Conservation (phyloP, 2,888 invertebrate genomes). For the Halocaridina rubra region DNA sequence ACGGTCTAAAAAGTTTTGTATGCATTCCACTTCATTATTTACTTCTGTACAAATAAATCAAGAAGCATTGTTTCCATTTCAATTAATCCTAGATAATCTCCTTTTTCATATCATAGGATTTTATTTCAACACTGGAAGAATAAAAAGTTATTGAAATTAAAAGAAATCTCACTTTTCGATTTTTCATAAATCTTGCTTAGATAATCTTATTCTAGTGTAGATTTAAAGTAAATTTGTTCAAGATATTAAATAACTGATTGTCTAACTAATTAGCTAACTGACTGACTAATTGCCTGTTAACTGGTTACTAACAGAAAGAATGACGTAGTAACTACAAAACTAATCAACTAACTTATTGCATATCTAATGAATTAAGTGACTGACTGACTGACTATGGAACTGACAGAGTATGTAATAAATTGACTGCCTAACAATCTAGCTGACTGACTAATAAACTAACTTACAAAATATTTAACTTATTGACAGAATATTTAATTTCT, state of each 20-base stretch:
- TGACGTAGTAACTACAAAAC: not conserved
- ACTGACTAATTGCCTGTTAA: not conserved
- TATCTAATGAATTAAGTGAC: conserved; percentile 8
- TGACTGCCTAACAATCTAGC: not conserved
- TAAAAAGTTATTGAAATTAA: no score
- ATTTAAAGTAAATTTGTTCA: no score
- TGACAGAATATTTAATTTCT: not conserved
- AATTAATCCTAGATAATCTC: no score
- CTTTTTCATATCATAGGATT: no score
- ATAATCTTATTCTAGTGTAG: no score
- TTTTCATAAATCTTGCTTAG: no score
- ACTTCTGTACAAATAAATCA: no score
- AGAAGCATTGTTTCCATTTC: no score
- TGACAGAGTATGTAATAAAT: conserved; percentile 2
- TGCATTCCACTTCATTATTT: no score
- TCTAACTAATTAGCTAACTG: not conserved
- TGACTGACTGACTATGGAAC: conserved; percentile 1
- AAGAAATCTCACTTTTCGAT: no score
- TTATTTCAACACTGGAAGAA: no score
- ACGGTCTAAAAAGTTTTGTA: no score
- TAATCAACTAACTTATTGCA: conserved; percentile 9
- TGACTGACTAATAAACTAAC: conserved; percentile 12
- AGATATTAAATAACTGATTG: not conserved
- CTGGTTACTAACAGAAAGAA: not conserved
- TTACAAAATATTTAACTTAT: not conserved